Evolutionary conservation across 2,113 vertebrate genomes (phyloP).

Genomic region (Rissa tridactyla): DNA sequence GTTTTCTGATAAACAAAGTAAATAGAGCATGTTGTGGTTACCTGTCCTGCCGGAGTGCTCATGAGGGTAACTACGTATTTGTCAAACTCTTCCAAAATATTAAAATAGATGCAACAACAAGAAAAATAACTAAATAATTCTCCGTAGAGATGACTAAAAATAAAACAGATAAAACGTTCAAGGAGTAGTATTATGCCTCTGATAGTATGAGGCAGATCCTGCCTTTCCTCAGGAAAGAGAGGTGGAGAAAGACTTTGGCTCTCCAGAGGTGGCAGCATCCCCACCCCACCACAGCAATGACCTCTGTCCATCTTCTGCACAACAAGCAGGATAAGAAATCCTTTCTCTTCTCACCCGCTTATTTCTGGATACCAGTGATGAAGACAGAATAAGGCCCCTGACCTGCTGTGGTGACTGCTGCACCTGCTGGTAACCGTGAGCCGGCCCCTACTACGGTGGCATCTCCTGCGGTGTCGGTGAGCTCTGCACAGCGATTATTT

Average conservation of each 20-base stretch:
- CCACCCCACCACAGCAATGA: neutral
- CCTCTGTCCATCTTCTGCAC: neutral
- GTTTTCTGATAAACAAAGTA: neutral
- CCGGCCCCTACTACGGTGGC: neutral
- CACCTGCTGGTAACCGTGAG: neutral
- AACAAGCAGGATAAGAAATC: neutral
- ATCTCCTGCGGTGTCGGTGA: neutral
- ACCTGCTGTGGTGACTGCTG: neutral
- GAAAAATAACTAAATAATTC: neutral
- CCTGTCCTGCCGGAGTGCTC: neutral
- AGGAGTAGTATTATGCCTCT: neutral
- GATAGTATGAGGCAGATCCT: neutral
- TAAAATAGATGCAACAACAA: neutral
- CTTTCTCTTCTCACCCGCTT: neutral
- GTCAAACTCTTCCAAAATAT: neutral
- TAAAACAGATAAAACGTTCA: neutral
- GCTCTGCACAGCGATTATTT: neutral
- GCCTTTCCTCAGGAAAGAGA: neutral
- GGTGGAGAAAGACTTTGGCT: neutral
- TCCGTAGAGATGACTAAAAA: neutral
- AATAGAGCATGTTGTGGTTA: neutral
- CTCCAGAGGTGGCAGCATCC: neutral
- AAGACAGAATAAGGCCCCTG: neutral
- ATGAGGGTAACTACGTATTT: neutral
- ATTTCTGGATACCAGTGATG: neutral